Conservation (phyloP, 1,140 invertebrate species). For the Drosophila sulfurigaster region DNA sequence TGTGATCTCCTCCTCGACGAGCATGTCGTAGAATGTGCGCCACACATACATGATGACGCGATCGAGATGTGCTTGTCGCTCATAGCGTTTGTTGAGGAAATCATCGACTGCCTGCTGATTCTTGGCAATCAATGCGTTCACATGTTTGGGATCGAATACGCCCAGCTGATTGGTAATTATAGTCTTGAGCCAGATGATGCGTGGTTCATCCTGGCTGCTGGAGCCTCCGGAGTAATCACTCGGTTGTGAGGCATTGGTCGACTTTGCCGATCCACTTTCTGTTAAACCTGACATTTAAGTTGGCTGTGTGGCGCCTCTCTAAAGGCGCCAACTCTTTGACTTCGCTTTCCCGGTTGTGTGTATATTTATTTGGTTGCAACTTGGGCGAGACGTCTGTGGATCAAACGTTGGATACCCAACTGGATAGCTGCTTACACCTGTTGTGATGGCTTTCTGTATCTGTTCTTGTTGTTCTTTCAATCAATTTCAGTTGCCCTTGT, state of each 20-base stretch:
- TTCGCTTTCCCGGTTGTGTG: background rate
- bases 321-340: conserved; percentile 1
- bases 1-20: conserved; percentile 86
- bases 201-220: conserved; percentile 56
- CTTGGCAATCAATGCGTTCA: conserved; percentile 63
- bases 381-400: conserved; percentile 25
- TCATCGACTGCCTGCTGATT: conserved; percentile 59
- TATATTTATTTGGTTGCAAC: conserved; percentile 33
- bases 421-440: conserved; percentile 22
- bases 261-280: conserved; percentile 6
- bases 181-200: conserved; percentile 73
- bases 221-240: conserved; percentile 3
- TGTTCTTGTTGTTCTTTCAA: conserved; percentile 64
- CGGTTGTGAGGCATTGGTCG: background rate
- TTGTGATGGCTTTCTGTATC: conserved; percentile 17
- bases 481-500: conserved; percentile 66
- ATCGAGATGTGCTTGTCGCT: conserved; percentile 84
- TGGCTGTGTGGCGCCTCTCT: background rate
- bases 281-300: conserved; percentile 11
- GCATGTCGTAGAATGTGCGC: conserved; percentile 86
- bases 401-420: conserved; percentile 26
- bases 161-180: conserved; percentile 76
- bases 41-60: conserved; percentile 86
- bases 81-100: conserved; percentile 83
- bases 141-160: conserved; percentile 73